Conservation (phyloP, 2,113 vertebrate species). For the Gopherus flavomarginatus region DNA sequence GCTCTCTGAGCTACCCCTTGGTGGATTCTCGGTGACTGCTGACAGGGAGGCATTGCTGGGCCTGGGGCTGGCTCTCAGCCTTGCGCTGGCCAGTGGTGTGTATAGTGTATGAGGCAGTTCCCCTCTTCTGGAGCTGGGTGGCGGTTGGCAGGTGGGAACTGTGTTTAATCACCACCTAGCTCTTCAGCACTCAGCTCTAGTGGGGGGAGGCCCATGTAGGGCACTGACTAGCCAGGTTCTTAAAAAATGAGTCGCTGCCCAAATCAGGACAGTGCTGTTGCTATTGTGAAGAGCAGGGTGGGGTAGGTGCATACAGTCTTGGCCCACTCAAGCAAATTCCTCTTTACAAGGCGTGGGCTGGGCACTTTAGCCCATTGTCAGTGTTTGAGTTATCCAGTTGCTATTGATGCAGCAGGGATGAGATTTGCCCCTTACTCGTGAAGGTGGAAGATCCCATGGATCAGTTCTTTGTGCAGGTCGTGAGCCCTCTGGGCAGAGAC, state of each 20-base stretch:
- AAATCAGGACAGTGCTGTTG: not conserved
- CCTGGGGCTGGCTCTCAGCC: rapidly evolving
- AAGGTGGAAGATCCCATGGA: not conserved
- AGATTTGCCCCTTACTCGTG: not conserved
- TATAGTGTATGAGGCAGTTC: not conserved
- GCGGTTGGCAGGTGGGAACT: not conserved
- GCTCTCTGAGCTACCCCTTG: not conserved
- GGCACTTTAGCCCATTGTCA: not conserved
- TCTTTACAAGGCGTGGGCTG: rapidly evolving
- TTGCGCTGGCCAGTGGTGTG: rapidly evolving
- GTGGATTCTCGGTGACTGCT: not conserved
- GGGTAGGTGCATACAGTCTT: not conserved
- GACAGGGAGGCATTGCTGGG: not conserved
- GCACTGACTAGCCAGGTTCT: not conserved
- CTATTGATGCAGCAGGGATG: not conserved
- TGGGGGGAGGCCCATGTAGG: not conserved
- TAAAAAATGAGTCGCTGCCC: not conserved
- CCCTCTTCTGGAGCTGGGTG: not conserved
- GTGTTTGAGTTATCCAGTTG: not conserved
- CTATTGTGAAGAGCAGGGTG: not conserved
- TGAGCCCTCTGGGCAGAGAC: not conserved
- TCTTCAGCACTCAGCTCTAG: not conserved
- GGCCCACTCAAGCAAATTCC: rapidly evolving
- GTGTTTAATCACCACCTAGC: not conserved
- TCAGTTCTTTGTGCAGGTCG: not conserved